phyloP scores from a whole-genome alignment of 2,113 vertebrate species.

The Colistium nudipinnis region DNA sequence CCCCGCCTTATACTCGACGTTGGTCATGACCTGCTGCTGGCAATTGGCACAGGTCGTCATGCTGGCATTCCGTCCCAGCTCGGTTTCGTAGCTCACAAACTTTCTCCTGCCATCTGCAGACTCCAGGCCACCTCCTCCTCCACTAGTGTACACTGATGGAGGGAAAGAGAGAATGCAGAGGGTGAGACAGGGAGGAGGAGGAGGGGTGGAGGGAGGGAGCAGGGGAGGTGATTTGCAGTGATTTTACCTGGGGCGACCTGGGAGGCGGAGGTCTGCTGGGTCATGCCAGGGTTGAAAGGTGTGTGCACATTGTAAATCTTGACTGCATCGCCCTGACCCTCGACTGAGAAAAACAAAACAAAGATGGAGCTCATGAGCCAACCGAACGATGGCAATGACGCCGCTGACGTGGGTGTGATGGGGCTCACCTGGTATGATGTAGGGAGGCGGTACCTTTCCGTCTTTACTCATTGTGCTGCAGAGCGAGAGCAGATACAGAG shows the following conservation, averaged over 20 bases:
- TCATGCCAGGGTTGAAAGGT: slow-evolving; percentile 59
- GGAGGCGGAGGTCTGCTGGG: rapidly evolving
- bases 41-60: slow-evolving; percentile 78
- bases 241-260: slow-evolving; percentile 46
- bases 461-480: slow-evolving; percentile 65
- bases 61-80: slow-evolving; percentile 58
- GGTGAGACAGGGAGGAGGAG: not conserved
- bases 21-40: slow-evolving; percentile 80
- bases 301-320: slow-evolving; percentile 79
- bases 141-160: slow-evolving; percentile 47
- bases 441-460: slow-evolving; percentile 56
- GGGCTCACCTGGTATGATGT: slow-evolving; percentile 64
- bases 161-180: too few relatives aligned
- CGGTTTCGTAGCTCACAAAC: slow-evolving; percentile 72
- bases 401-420: not conserved
- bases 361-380: not conserved
- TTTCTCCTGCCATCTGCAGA: slow-evolving; percentile 45
- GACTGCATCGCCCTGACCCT: slow-evolving; percentile 12
- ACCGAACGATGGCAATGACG: not conserved
- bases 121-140: not conserved
- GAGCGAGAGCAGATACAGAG: slow-evolving; percentile 4
- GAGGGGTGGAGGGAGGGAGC: not conserved
- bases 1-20: slow-evolving; percentile 79
- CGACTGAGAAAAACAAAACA: slow-evolving; percentile 28
- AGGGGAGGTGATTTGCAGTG: not conserved